Evolutionary conservation across 2,113 vertebrate genomes (phyloP), one percentile per base, ranked within the genome.

Genomic region (Bufo bufo): DNA sequence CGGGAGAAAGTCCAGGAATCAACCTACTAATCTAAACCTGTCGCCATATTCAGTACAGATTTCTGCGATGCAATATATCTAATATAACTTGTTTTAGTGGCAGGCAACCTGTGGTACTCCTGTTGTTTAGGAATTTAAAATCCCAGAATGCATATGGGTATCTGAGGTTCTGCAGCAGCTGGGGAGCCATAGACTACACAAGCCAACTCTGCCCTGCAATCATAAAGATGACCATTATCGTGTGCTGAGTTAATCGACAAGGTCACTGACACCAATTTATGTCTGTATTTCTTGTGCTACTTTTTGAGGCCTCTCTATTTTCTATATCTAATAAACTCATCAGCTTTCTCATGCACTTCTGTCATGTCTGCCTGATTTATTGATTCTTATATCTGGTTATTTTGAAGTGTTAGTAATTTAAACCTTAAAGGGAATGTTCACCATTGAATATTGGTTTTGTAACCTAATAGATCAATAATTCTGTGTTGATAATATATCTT

Each of bases 281-380:
- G 50, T 23, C 77, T 81, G n/a, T 78, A 7, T 80, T 82, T 58
- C 50, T 77, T 84, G 43, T 77, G n/a, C 80, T 58, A 74, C 71
- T 65, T 74, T 43, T 75, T 54, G 17, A 72, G 6, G 19, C 77
- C 17, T 54, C 52, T 23, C 45, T 54, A 56, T 66, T 61, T 72
- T 65, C 78, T 49, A 66, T 78, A 58, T 71, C 77, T 77, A 89
- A 89, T 84, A 89, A 84, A 89, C 23, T 47, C 54, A 56, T 75
- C 11, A 20, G 71, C 72, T 78, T 88, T 69, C 78, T 84, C 81
- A 78, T 89, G 87, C 87, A 89, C n/a, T 58, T 52, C 9, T 71
- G 3, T 12, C 9, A 54, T 33, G n/a, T 84, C 49, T 54, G 47
- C 0, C 1, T 50, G 4, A 2, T 58, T 58, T 81, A 75, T 49